A percentile compares a stretch with the other conserved stretches of the same genome.
Conservation (phyloP, 2,888 invertebrate species). For the Eupithecia abbreviata region DNA sequence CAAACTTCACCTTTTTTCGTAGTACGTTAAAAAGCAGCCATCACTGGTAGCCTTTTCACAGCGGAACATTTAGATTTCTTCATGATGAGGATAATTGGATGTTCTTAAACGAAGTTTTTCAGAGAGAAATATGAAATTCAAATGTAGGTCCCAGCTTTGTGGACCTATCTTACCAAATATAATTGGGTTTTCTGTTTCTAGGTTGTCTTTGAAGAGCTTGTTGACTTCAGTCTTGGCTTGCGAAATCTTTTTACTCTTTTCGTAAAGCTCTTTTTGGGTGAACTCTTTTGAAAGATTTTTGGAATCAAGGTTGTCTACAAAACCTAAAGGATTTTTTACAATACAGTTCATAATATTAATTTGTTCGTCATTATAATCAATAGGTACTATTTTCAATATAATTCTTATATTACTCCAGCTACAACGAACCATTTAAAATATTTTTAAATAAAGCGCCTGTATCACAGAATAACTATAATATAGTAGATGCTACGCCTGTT, state of each 20-base stretch:
- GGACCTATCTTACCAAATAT: constrained; percentile 13
- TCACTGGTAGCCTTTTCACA: neutral
- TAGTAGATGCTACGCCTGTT: too few species aligned
- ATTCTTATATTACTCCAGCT: too few species aligned
- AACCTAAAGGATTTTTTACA: neutral
- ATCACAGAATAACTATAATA: too few species aligned
- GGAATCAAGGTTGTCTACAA: neutral
- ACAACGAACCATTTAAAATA: too few species aligned
- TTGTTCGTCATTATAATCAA: too few species aligned
- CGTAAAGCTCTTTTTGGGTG: neutral
- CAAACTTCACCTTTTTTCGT: too few species aligned
- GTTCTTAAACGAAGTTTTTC: constrained; percentile 3
- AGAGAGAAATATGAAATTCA: constrained; percentile 8
- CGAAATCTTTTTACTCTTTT: neutral
- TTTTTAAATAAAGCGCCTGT: too few species aligned
- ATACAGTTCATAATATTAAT: neutral
- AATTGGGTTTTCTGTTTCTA: constrained; percentile 16
- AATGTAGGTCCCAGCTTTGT: constrained; percentile 12
- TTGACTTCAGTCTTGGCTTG: constrained; percentile 5
- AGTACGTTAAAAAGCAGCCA: neutral
- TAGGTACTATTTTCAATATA: too few species aligned
- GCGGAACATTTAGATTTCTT: constrained; percentile 11
- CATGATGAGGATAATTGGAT: constrained; percentile 14
- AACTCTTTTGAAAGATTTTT: neutral
- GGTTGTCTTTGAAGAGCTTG: constrained; percentile 15